Evolutionary conservation across 2,797 vertebrate genomes (phyloP).

Genomic region (Cirrhinus molitorella): DNA sequence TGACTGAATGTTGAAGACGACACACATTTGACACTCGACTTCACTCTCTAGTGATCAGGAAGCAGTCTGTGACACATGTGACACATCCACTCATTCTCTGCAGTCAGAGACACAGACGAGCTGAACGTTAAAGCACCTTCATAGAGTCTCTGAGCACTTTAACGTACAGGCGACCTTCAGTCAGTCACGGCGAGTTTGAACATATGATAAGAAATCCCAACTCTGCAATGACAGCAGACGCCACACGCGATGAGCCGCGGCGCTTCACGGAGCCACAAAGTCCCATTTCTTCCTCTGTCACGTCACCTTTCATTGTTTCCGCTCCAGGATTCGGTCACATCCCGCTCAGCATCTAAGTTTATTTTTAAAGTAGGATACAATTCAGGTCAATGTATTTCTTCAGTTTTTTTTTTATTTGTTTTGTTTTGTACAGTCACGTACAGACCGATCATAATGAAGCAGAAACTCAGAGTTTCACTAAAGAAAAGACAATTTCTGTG

Average conservation of each 20-base stretch:
- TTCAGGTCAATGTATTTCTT: not conserved
- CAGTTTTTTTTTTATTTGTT: not conserved
- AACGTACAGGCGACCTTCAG: not conserved
- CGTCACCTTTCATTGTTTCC: not conserved
- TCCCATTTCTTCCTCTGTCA: not conserved
- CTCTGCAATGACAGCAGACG: not conserved
- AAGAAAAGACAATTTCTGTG: not conserved
- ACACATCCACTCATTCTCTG: not conserved
- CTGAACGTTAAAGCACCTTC: not conserved
- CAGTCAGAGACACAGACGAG: not conserved
- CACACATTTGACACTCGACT: not conserved
- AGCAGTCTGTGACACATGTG: not conserved
- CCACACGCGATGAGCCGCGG: not conserved
- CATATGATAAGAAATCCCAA: not conserved
- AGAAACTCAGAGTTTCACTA: not conserved
- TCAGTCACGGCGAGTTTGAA: not conserved
- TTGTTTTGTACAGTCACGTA: not conserved
- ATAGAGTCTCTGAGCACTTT: not conserved
- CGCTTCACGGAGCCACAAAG: not conserved
- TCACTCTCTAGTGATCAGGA: not conserved
- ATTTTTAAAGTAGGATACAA: not conserved
- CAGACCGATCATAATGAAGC: not conserved
- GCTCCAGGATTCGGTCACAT: not conserved
- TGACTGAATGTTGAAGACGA: not conserved
- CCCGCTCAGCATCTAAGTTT: not conserved